Evolutionary conservation across 2,113 vertebrate genomes (phyloP).

Genomic region (Laticauda colubrina): DNA sequence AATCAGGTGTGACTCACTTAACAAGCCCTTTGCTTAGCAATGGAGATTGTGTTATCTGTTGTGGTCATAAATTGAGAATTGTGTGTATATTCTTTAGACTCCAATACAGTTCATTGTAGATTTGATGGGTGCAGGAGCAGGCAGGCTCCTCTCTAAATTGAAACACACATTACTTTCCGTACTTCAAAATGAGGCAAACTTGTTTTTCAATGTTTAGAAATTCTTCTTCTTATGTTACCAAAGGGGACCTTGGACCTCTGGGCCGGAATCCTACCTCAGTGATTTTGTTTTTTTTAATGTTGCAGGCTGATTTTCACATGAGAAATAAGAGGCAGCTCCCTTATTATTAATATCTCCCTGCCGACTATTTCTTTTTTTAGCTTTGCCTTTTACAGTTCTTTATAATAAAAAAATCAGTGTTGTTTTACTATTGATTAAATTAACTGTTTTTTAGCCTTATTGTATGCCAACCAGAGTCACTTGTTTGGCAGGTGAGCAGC

Average conservation of each 20-base stretch:
- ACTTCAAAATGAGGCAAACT: not conserved
- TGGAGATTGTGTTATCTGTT: not conserved
- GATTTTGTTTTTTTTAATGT: not conserved
- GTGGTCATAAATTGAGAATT: not conserved
- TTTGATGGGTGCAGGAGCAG: not conserved
- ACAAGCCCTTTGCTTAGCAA: not conserved
- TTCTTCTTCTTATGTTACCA: not conserved
- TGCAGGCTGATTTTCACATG: not conserved
- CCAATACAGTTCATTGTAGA: not conserved
- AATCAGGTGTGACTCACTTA: not conserved
- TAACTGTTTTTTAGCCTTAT: not conserved
- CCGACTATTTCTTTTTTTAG: too few relatives aligned
- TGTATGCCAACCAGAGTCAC: not conserved
- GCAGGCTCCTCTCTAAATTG: not conserved
- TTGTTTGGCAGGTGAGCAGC: not conserved
- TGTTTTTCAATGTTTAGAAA: not conserved
- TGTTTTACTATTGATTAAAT: not conserved
- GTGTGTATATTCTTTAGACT: not conserved
- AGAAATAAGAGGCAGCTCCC: not conserved
- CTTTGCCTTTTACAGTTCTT: too few relatives aligned
- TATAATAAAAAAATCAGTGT: not conserved
- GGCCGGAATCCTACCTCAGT: not conserved
- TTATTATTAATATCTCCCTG: not conserved
- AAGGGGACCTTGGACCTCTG: not conserved
- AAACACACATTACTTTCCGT: not conserved